Evolutionary conservation across 1,140 invertebrate species (phyloP), one percentile per base, ranked within the genome.

Genomic region (Apolygus lucorum): DNA sequence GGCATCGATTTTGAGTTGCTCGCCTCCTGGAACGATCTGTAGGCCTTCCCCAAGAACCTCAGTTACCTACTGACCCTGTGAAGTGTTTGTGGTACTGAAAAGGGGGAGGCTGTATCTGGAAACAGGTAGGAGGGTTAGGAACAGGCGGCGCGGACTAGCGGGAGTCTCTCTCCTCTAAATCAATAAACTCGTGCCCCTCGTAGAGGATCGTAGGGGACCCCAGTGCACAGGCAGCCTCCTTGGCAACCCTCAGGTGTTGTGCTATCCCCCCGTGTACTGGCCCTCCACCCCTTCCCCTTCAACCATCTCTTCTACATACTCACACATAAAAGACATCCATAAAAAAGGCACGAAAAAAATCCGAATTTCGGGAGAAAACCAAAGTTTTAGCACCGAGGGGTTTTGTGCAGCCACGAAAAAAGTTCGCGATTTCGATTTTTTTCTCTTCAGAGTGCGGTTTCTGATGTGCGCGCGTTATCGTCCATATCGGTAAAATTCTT

Each of bases 21-120:
- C n/a, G n/a, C n/a, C n/a, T n/a, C n/a, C n/a, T n/a, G n/a, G n/a
- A n/a, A n/a, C n/a, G n/a, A n/a, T n/a, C n/a, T n/a, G n/a, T n/a
- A 8, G 34, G 34, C 34, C 34, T 49, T 49, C 17, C 34, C 34
- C 34, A 49, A 17, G 54, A 59, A 4, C 11, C 22, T 59, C 54
- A 11, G 54, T 59, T 59, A 59, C 54, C 54, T 59, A 59, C 54
- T 59, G 54, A 59, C 54, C 54, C 54, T 59, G 54, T 59, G 13
- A 59, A 59, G 54, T 59, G 54, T 59, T 59, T 22, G 54, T 21
- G 13, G 54, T 8, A 24, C 54, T 17, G 54, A 24, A 21, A 13
- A 59, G 54, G 22, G 54, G 54, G 54, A 59, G 54, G 54, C 54
- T 59, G 34, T 42, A 42, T 42, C 34, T 42, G 54, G 54, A 59